These are phyloP conservation scores for Oxyruncus cristatus DNA, from an alignment of 2,113 vertebrate species.

Conservation along the genomic window DNA sequence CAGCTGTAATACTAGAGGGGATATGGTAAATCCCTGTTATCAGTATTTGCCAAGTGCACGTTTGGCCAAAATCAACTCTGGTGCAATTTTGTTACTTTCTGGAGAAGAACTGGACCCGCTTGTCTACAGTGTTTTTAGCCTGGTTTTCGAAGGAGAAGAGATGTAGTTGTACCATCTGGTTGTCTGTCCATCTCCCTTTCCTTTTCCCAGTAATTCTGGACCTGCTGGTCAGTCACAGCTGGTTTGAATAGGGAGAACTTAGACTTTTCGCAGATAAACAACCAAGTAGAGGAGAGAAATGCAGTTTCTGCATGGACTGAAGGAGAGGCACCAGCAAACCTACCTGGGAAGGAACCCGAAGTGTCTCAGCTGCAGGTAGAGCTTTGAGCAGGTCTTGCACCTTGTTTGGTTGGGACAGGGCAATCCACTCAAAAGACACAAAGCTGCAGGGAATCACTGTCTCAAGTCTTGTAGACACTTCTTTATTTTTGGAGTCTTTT, in stretches of 20 bases:
- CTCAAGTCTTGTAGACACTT: background rate
- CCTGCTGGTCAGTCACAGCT: background rate
- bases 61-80: conserved; percentile 47
- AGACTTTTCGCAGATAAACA: background rate
- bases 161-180: background rate
- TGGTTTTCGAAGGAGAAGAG: background rate
- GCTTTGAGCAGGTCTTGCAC: background rate
- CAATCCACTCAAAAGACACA: background rate
- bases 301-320: background rate
- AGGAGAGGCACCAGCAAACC: background rate
- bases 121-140: background rate
- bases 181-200: background rate
- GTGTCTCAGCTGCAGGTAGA: background rate
- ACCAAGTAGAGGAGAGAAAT: background rate
- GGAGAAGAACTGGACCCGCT: background rate
- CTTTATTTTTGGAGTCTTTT: background rate
- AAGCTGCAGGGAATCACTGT: background rate
- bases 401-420: background rate
- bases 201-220: background rate
- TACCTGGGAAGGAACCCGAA: background rate
- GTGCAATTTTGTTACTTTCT: background rate
- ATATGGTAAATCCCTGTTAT: conserved; percentile 63
- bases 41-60: background rate
- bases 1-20: conserved; percentile 40
- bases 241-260: background rate